These are phyloP conservation scores for Meloidogyne floridensis DNA, from an alignment of 1,140 invertebrate genomes.

Conservation along the genomic window DNA sequence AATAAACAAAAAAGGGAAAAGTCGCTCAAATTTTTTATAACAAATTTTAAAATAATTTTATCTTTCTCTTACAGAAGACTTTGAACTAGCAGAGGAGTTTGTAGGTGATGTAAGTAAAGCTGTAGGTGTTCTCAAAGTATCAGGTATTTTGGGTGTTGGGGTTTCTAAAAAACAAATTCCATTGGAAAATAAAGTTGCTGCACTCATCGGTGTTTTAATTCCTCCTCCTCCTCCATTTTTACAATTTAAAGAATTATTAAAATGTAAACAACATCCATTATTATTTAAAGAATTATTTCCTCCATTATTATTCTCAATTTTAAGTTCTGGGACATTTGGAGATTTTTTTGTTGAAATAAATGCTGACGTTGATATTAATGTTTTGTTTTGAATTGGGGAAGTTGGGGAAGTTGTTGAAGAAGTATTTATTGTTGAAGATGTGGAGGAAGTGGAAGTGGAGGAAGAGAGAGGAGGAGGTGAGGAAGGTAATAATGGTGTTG, in stretches of 20 bases:
- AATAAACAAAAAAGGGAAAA: not conserved
- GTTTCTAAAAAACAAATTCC: slow-evolving; percentile 26
- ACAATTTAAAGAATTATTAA: not conserved
- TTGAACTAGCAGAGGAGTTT: not conserved
- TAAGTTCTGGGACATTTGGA: slow-evolving; percentile 28
- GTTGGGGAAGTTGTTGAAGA: not conserved
- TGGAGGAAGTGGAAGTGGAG: not conserved
- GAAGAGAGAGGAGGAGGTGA: not conserved
- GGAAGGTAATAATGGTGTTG: not conserved
- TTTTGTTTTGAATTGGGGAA: too few species aligned
- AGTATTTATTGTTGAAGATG: not conserved
- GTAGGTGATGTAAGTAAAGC: slow-evolving; percentile 29
- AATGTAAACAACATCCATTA: not conserved
- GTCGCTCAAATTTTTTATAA: too few species aligned
- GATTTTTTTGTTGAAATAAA: not conserved
- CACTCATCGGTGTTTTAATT: not conserved
- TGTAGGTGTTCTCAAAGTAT: slow-evolving; percentile 27
- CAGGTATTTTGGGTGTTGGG: slow-evolving; percentile 30
- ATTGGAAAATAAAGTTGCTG: slow-evolving; percentile 17
- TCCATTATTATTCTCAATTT: slow-evolving; percentile 18
- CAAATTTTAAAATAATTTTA: too few species aligned
- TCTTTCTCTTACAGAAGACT: slow-evolving; percentile 22
- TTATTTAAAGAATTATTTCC: not conserved
- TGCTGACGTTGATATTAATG: slow-evolving; percentile 7
- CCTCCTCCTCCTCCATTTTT: not conserved